These are phyloP conservation scores for Melanophora roralis DNA, from an alignment of 2,888 invertebrate species.

Conservation along the genomic window DNA sequence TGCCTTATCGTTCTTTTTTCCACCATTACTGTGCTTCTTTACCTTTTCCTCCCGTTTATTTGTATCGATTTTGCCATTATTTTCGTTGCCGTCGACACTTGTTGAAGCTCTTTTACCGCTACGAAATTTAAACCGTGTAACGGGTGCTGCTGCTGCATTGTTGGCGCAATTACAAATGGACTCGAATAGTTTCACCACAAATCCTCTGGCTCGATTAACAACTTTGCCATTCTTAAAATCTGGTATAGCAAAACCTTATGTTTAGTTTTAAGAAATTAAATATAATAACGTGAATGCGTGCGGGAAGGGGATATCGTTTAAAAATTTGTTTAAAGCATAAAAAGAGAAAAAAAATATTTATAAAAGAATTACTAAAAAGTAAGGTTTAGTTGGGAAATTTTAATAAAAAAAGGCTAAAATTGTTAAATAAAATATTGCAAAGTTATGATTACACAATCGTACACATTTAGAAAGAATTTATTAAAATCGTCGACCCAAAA, in stretches of 20 bases:
- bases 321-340: slow-evolving; percentile 9
- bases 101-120: slow-evolving; percentile 69
- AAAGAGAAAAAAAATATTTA: slow-evolving; percentile 34
- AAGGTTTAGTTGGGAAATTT: too few relatives aligned
- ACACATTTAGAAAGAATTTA: slow-evolving; percentile 4
- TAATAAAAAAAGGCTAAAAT: slow-evolving; percentile 38
- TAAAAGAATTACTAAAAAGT: slow-evolving; percentile 34
- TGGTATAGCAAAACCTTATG: slow-evolving; percentile 74
- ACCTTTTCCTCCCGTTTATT: slow-evolving; percentile 49
- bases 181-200: slow-evolving; percentile 81
- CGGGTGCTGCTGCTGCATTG: slow-evolving; percentile 79
- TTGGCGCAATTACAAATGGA: slow-evolving; percentile 83
- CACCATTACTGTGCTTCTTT: slow-evolving; percentile 39
- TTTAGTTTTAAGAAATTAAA: slow-evolving; percentile 37
- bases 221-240: slow-evolving; percentile 80
- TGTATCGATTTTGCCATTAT: slow-evolving; percentile 45
- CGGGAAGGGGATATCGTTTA: slow-evolving; percentile 2
- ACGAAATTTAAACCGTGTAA: slow-evolving; percentile 75
- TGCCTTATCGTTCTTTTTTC: slow-evolving; percentile 47
- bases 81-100: slow-evolving; percentile 30
- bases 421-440: slow-evolving; percentile 36
- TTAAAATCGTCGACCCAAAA: too few relatives aligned
- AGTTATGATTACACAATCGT: not conserved
- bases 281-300: slow-evolving; percentile 25
- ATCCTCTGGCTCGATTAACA: slow-evolving; percentile 80